Evolutionary conservation across 2,113 vertebrate genomes (phyloP), one percentile per base, ranked within the genome.

Genomic region (Hyaena hyaena): DNA sequence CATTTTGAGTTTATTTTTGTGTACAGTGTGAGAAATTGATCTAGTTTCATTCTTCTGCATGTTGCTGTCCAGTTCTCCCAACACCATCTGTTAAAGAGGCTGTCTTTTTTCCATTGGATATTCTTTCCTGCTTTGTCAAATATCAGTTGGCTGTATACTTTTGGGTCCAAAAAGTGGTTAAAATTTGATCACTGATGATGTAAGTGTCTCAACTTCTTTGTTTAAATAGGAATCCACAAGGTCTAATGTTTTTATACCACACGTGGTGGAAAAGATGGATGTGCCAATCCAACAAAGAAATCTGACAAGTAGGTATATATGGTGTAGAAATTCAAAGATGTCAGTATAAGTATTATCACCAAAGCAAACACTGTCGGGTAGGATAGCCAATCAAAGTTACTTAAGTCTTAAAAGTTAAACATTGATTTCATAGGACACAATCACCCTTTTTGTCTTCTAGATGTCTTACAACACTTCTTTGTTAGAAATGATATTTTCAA

Each of bases 401-500:
- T 61, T 58, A 35, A 79, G 16, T 92, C 63, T 74, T 68, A 74
- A 85, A 92, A 69, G 33, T 66, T 94, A 79, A 87, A 71, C 53
- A 15, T 69, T 39, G 31, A 31, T 90, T 73, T 84, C 89, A 68
- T 14, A 43, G 69, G 35, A 35, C 11, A n/a, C 12, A 2, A 23
- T 80, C 48, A 39, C 26, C 12, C 16, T 39, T 4, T 86, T 15
- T 74, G 53, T 35, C 53, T 92, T 79, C 50, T 55, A 28, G 19
- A 7, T 63, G 53, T 63, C 74, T 68, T 58, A 19, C 0, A 28
- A 81, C 33, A 74, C 53, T 50, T 84, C 17, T 66, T 90, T 68
- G 48, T 81, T 95, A 55, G 76, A 95, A 61, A 79, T 84, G 61
- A 88, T 55, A 48, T 81, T 93, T 88, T 73, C 48, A 96, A 71